Conservation (phyloP, 1,140 invertebrate species). For the Ladona fulva region DNA sequence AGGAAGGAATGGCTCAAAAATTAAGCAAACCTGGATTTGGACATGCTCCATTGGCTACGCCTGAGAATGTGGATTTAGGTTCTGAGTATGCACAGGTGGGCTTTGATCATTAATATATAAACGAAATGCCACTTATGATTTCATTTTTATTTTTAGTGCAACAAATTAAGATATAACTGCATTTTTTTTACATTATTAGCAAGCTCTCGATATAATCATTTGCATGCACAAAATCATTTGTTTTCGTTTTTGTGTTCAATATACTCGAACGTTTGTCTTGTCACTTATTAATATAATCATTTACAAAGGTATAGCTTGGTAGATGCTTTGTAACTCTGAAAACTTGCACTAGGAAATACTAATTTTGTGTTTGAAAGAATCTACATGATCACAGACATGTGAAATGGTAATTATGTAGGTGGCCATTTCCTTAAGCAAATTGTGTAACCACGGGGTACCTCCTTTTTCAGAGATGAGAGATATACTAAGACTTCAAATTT, state of each 20-base stretch:
- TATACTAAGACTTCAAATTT: no score
- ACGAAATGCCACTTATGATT: constrained; percentile 10
- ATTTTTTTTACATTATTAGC: not conserved
- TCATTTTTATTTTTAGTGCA: constrained; percentile 12
- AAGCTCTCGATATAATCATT: not conserved
- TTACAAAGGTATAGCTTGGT: not conserved
- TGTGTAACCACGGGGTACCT: no score
- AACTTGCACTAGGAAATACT: not conserved
- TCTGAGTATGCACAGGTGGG: constrained; percentile 53
- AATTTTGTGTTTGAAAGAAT: no score
- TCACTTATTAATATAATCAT: not conserved
- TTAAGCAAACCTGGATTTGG: constrained; percentile 40
- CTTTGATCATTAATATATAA: constrained; percentile 13
- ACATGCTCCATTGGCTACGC: constrained; percentile 68
- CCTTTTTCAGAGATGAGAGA: no score
- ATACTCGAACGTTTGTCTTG: constrained; percentile 14
- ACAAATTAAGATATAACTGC: not conserved
- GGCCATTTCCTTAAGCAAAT: no score
- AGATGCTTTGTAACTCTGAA: not conserved
- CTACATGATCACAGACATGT: no score
- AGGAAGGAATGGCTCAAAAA: constrained; percentile 39
- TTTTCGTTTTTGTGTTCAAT: not conserved
- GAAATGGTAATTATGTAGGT: no score
- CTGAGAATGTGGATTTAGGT: constrained; percentile 67
- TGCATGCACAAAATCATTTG: not conserved